A percentile compares a stretch with the other conserved stretches of the same genome.
Conservation (phyloP, 37 sponge, comb jelly and placozoan species). For the Theonella swinhoei region DNA sequence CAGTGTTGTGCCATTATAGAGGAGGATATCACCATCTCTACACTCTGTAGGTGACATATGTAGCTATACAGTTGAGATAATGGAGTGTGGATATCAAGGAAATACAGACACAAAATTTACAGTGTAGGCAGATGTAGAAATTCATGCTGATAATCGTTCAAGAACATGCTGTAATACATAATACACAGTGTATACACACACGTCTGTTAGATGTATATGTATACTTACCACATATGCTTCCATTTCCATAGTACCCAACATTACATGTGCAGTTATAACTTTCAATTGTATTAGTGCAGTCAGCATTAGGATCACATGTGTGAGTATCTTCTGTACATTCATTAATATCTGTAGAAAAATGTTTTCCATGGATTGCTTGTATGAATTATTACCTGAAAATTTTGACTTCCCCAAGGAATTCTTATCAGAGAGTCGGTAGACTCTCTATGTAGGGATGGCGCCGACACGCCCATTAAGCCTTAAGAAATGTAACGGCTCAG, state of each 20-base stretch:
- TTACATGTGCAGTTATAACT: conserved; percentile 37
- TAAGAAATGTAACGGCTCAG: too few relatives aligned
- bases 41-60: conserved; percentile 18
- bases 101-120: background rate
- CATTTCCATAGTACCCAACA: conserved; percentile 41
- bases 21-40: too few relatives aligned
- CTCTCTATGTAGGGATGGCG: too few relatives aligned
- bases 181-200: background rate
- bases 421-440: too few relatives aligned
- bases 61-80: background rate
- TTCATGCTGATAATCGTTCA: too few relatives aligned
- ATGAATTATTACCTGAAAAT: too few relatives aligned
- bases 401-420: too few relatives aligned
- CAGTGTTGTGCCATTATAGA: conserved; percentile 6
- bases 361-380: too few relatives aligned
- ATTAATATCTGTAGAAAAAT: too few relatives aligned
- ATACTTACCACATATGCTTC: conserved; percentile 23
- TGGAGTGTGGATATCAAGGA: background rate
- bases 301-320: conserved; percentile 7
- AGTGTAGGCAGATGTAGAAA: too few relatives aligned
- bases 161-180: too few relatives aligned
- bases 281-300: conserved; percentile 48
- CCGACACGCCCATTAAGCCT: too few relatives aligned
- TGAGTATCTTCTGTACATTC: background rate
- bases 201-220: background rate